Base-by-base conservation (phyloP, 2,113 vertebrate genomes). In the Nycticryphes semicollaris region DNA sequence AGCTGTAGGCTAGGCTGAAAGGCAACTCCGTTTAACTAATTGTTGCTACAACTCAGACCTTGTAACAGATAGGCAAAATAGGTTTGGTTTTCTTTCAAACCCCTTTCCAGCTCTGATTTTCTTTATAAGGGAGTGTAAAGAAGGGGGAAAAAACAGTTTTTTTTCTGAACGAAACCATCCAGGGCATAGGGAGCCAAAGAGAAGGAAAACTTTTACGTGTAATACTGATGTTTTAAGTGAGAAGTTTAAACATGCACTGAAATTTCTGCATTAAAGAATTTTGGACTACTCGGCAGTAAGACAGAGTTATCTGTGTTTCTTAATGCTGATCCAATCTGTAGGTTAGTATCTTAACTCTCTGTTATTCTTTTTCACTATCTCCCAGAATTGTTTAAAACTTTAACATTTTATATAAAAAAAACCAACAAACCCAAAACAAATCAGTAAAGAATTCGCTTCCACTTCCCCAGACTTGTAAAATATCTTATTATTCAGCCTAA, bases 1-100 rank as follows among this genome's bases (percentile, higher is more conserved):
- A 90, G 90, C 89, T 94, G 62, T 79, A 77, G 82, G 73, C 23
- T 92, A 93, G 74, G 79, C 69, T 97, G 90, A 96, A 90, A 95
- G 72, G 81, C 87, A 96, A 72, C 75, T 73, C 41, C 27, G 1
- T 95, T 97, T 63, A 87, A 92, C 66, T 97, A 97, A 96, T 91
- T 97, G 90, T 84, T 86, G 43, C 56, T 54, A 11, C 97, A 96
- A 98, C 92, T 97, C 97, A 97, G 93, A 96, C 84, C 37, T 96
- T 94, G 85, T 88, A 97, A 96, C 84, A 97, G 88, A 95, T 95
- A 89, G 14, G 66, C 84, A 97, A 81, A 81, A 94, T 98, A 94
- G 87, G n/a, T 97, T 95, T 96, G 64, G 47, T 93, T 97, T 96
- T 91, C 74, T 96, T 97, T 82, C 60, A 87, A 37, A n/a, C 35